Evolutionary conservation across 92 coral and sea anemone genomes (phyloP).

Genomic region (Phenganax subtilis): DNA sequence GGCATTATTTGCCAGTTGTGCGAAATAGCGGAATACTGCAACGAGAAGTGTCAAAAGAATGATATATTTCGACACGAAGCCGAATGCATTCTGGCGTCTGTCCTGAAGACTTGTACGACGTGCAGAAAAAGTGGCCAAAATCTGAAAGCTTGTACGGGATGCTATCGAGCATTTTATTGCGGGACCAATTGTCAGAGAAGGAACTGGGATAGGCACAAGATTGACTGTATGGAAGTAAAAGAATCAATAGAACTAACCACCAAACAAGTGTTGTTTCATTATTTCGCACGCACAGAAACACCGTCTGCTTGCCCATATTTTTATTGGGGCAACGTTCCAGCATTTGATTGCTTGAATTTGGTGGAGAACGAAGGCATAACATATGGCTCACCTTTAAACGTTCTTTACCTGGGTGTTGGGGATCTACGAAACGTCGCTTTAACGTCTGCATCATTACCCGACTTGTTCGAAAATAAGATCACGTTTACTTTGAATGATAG

Average conservation of each 20-base stretch:
- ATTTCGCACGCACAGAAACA: background rate
- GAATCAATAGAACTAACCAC: background rate
- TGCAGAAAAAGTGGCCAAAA: slow-evolving; percentile 34
- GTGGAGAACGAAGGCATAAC: slow-evolving; percentile 60
- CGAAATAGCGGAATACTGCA: slow-evolving; percentile 51
- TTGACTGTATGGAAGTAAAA: slow-evolving; percentile 23
- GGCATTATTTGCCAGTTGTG: slow-evolving; percentile 11
- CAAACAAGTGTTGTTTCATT: background rate
- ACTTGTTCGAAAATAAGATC: slow-evolving; percentile 42
- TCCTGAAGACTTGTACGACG: slow-evolving; percentile 33
- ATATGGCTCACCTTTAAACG: slow-evolving; percentile 43
- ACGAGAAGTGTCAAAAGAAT: slow-evolving; percentile 48
- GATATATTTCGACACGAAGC: slow-evolving; percentile 52
- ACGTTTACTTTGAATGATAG: slow-evolving; percentile 64
- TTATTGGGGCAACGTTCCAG: background rate
- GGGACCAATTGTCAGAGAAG: slow-evolving; percentile 31
- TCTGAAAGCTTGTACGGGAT: slow-evolving; percentile 28
- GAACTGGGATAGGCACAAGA: slow-evolving; percentile 39
- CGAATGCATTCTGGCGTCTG: slow-evolving; percentile 45
- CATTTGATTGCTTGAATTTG: slow-evolving; percentile 43
- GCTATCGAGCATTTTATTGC: slow-evolving; percentile 36
- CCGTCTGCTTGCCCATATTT: background rate
- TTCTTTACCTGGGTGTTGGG: slow-evolving; percentile 67
- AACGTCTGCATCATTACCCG: slow-evolving; percentile 54
- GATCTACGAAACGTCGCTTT: slow-evolving; percentile 63